phyloP scores from a whole-genome alignment of 2,113 vertebrate species.

The Alethe diademata region DNA sequence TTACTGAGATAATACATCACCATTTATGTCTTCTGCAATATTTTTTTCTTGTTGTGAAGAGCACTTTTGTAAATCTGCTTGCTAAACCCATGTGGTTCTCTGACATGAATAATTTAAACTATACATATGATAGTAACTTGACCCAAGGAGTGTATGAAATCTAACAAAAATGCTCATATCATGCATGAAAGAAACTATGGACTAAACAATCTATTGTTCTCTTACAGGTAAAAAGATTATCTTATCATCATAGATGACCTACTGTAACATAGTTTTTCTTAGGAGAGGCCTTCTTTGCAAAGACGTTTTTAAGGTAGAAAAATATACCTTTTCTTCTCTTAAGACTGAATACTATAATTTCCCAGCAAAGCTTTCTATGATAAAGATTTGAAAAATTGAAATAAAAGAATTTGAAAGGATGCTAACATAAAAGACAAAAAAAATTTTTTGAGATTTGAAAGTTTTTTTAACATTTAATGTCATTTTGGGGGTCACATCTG shows the following conservation, averaged over 20 bases:
- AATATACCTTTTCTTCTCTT: background rate
- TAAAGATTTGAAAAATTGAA: background rate
- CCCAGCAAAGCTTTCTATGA: background rate
- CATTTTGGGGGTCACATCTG: background rate
- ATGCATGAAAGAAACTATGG: background rate
- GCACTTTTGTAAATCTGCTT: background rate
- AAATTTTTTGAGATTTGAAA: background rate
- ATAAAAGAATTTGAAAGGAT: background rate
- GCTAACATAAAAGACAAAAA: background rate
- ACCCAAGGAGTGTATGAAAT: background rate
- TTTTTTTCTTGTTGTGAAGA: background rate
- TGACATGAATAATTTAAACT: constrained; percentile 8
- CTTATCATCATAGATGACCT: background rate
- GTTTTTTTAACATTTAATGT: background rate
- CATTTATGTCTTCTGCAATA: background rate
- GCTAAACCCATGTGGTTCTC: background rate
- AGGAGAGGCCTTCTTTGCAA: background rate
- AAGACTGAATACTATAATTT: background rate
- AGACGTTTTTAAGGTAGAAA: background rate
- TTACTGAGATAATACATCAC: background rate
- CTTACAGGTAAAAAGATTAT: background rate
- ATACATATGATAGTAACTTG: background rate
- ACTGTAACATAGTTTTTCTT: background rate
- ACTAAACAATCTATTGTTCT: background rate
- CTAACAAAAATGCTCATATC: background rate